Percentiles rank a stretch among this genome's conserved stretches.
Evolutionary conservation across 2,797 vertebrate genomes (phyloP).

Genomic region (Falco cherrug): DNA sequence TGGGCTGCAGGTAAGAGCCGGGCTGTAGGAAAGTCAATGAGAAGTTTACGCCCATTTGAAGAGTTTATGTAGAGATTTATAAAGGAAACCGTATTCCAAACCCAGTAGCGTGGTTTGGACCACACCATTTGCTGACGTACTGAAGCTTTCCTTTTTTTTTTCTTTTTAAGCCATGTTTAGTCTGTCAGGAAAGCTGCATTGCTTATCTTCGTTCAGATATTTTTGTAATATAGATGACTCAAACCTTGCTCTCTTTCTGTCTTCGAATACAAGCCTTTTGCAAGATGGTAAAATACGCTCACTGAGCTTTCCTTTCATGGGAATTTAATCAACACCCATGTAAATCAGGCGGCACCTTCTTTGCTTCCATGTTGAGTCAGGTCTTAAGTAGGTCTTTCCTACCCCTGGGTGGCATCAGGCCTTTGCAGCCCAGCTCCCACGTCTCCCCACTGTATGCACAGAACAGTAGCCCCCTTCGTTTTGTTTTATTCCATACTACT

Average conservation of each 20-base stretch:
- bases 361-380: background rate
- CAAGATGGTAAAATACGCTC: background rate
- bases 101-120: background rate
- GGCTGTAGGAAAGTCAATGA: background rate
- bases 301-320: background rate
- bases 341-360: background rate
- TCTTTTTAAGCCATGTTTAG: background rate
- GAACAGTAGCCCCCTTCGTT: background rate
- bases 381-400: background rate
- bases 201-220: background rate
- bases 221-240: background rate
- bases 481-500: background rate
- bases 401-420: background rate
- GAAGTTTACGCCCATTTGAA: background rate
- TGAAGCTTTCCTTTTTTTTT: background rate
- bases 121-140: accelerated
- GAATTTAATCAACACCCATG: background rate
- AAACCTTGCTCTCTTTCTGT: background rate
- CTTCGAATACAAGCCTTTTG: background rate
- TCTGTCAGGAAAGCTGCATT: background rate
- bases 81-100: background rate
- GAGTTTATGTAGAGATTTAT: background rate
- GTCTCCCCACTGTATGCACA: background rate
- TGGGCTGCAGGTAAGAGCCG: background rate
- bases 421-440: background rate